Evolutionary conservation across 2,113 vertebrate species (phyloP), one percentile per base, ranked within the genome.

Genomic region (Oryzias javanicus): DNA sequence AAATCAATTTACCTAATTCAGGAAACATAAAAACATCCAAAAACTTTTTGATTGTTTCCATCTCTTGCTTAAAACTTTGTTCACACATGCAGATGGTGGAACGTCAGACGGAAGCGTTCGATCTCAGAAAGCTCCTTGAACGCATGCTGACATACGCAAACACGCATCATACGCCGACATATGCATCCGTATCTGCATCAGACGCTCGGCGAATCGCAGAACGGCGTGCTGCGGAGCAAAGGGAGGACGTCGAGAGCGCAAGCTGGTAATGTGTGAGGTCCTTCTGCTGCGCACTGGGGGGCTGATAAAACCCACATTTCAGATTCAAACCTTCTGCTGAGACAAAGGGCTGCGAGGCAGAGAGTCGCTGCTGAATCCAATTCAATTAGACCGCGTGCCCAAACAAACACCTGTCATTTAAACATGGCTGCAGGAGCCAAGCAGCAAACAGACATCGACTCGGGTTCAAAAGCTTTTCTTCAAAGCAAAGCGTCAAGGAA

Each of bases 391-490:
- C 60, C 68, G 58, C 1, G 15, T 71, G 55, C 72, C n/a, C 19
- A 63, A 83, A 79, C 74, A 88, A 74, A 76, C 61, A 79, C 61
- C 83, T 78, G 77, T 65, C 77, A 77, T 15, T 35, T 65, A 53
- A 53, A 72, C 14, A 42, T 20, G 46, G 52, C 41, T 63, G 60
- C 63, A 78, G 69, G 49, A 29, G 27, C 2, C 20, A 0, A 18
- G 60, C 1, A 24, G 55, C 62, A 72, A 69, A 52, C 0, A 17
- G 54, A 22, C 12, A 44, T 14, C 42, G 19, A 51, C 59, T 27
- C 40, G 24, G 58, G 42, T 61, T 63, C 64, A 46, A 50, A 67
- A 12, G 35, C 35, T 35, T 12, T 12, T 35, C 35, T 35, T 35
- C 35, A 35, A 35, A 35, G 35, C 10, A 1, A 35, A 35, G 6